phyloP scores from a whole-genome alignment of 2,797 vertebrate species.

The Eulemur coronatus region DNA sequence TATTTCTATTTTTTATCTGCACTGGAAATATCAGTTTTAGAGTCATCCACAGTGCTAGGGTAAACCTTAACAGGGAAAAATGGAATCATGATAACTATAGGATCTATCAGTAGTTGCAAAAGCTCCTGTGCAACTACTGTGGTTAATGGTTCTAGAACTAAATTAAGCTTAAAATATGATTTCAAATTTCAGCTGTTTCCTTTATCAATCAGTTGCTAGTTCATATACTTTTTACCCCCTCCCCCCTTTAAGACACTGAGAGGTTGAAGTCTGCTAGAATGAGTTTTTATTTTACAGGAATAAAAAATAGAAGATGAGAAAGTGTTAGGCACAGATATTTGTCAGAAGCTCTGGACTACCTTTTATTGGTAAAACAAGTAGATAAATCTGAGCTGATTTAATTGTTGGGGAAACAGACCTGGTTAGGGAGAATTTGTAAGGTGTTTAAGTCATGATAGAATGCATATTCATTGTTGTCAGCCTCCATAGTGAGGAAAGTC shows the following conservation, averaged over 20 bases:
- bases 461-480: background rate
- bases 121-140: background rate
- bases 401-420: background rate
- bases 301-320: slow-evolving; percentile 1
- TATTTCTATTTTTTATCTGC: slow-evolving; percentile 15
- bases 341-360: background rate
- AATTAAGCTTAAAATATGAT: slow-evolving; percentile 1
- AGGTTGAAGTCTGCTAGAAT: background rate
- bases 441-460: background rate
- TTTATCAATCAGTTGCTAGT: background rate
- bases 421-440: background rate
- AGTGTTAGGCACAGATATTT: background rate
- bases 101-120: background rate
- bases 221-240: background rate
- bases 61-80: background rate
- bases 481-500: background rate
- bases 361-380: slow-evolving; percentile 3
- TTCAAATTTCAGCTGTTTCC: background rate
- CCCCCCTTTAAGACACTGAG: background rate
- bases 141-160: background rate
- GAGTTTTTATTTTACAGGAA: slow-evolving; percentile 12
- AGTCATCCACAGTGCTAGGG: background rate
- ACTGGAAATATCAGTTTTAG: background rate
- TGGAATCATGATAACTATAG: background rate
- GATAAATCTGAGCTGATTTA: background rate